Conservation (phyloP, 2,113 vertebrate genomes). For the Hemicordylus capensis region DNA sequence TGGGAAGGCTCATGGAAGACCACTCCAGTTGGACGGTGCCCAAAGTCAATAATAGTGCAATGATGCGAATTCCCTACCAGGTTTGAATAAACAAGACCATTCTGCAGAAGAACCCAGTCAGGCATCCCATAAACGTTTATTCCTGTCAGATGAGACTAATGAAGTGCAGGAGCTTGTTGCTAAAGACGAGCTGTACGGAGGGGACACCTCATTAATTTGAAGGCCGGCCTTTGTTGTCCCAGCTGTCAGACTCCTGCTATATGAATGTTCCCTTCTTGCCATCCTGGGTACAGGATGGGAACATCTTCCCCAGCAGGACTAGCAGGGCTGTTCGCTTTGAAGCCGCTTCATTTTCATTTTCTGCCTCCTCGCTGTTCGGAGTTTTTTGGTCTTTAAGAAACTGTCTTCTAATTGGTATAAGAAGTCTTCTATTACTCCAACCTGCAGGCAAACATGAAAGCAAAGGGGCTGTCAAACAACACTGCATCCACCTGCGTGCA, state of each 20-base stretch:
- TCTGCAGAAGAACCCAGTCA: conserved; percentile 58
- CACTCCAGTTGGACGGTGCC: too few species aligned
- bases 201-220: conserved; percentile 39
- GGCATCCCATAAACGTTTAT: conserved; percentile 67
- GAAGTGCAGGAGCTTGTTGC: conserved; percentile 47
- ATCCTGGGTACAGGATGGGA: background rate
- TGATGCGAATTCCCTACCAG: conserved; percentile 13
- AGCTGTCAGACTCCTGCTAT: conserved; percentile 24
- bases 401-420: conserved; percentile 73
- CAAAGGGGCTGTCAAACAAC: conserved; percentile 13
- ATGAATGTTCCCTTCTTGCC: conserved; percentile 10
- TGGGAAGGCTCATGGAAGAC: background rate
- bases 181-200: conserved; percentile 35
- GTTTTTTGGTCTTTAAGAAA: conserved; percentile 73
- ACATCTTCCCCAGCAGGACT: conserved; percentile 21
- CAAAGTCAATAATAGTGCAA: background rate
- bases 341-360: conserved; percentile 64
- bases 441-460: conserved; percentile 63
- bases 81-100: conserved; percentile 59
- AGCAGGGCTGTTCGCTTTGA: conserved; percentile 47
- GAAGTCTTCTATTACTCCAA: conserved; percentile 76
- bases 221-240: conserved; percentile 22
- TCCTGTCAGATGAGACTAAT: conserved; percentile 65
- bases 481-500: background rate
- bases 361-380: conserved; percentile 59